phyloP scores from a whole-genome alignment of 2,113 vertebrate genomes.

The Charina bottae region DNA sequence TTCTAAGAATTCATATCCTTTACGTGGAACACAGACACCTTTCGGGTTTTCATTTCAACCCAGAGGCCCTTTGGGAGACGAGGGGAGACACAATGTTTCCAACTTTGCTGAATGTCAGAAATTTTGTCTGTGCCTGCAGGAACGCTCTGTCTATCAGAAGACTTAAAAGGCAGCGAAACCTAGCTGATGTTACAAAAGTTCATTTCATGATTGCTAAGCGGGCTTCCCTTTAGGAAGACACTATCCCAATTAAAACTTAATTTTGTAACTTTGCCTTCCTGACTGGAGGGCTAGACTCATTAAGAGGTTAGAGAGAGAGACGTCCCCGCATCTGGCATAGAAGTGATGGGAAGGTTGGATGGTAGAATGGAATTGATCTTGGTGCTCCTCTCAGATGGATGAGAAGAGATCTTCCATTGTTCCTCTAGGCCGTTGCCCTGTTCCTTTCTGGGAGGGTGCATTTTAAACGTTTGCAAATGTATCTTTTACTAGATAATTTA shows the following conservation, averaged over 20 bases:
- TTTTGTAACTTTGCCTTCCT: slow-evolving; percentile 42
- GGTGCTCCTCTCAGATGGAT: accelerated
- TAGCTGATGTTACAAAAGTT: slow-evolving; percentile 31
- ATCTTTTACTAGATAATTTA: neutral
- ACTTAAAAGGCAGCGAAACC: slow-evolving; percentile 32
- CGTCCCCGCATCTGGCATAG: slow-evolving; percentile 47
- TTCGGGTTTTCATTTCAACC: neutral
- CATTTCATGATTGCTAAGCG: slow-evolving; percentile 33
- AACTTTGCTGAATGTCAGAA: slow-evolving; percentile 9
- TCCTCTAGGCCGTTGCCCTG: slow-evolving; percentile 11
- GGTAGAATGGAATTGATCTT: slow-evolving; percentile 50
- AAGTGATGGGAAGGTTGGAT: slow-evolving; percentile 41
- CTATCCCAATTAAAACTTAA: slow-evolving; percentile 42
- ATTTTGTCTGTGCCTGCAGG: neutral
- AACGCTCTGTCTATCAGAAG: slow-evolving; percentile 10
- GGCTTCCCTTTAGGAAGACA: slow-evolving; percentile 12
- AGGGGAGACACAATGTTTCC: neutral
- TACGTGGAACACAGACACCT: neutral
- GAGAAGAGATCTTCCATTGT: neutral
- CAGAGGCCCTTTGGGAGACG: neutral
- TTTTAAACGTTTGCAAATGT: accelerated
- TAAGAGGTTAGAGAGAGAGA: slow-evolving; percentile 25
- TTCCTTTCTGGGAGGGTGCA: slow-evolving; percentile 17
- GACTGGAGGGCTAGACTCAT: slow-evolving; percentile 43
- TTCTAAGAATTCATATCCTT: neutral